These are phyloP conservation scores for Prionace glauca DNA, from an alignment of 2,797 vertebrate species.

Conservation along the genomic window DNA sequence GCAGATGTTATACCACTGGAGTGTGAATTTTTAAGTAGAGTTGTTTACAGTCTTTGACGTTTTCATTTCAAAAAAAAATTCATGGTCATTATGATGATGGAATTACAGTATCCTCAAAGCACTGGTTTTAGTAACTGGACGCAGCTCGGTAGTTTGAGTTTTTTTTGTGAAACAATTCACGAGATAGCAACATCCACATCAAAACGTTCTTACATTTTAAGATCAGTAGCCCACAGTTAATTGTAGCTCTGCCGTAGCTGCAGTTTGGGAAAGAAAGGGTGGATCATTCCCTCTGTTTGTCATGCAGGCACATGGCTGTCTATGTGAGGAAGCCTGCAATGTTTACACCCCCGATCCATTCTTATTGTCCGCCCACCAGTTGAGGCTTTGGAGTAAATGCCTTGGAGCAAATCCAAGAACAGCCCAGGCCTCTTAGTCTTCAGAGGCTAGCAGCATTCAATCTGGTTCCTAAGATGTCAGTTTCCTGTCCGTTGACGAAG, in stretches of 20 bases:
- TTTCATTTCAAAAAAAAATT: background rate
- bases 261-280: background rate
- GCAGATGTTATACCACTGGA: background rate
- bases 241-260: background rate
- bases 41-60: background rate
- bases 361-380: background rate
- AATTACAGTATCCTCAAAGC: background rate
- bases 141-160: background rate
- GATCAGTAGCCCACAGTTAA: background rate
- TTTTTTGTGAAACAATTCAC: background rate
- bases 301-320: background rate
- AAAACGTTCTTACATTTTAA: background rate
- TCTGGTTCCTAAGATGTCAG: background rate
- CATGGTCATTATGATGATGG: background rate
- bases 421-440: background rate
- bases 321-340: background rate
- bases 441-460: background rate
- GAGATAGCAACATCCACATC: background rate
- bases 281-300: background rate
- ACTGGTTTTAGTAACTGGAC: background rate
- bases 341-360: background rate
- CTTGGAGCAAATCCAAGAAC: background rate
- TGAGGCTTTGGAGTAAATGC: background rate
- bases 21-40: background rate
- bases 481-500: background rate